These are phyloP conservation scores for Agapostemon virescens DNA, from an alignment of 2,888 invertebrate species.

Conservation along the genomic window DNA sequence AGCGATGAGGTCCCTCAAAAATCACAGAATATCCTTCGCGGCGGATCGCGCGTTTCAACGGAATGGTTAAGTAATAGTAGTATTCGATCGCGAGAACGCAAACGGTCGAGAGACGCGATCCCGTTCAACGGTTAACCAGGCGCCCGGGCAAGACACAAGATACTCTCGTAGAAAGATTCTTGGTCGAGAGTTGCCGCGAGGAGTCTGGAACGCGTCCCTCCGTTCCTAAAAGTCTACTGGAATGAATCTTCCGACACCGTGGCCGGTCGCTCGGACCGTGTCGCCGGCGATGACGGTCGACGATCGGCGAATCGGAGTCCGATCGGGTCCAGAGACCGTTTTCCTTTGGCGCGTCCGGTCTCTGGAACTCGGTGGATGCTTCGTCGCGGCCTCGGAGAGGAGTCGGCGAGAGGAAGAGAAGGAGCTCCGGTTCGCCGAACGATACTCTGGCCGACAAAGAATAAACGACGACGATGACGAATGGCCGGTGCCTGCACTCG, in stretches of 20 bases:
- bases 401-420: neutral
- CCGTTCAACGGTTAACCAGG: neutral
- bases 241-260: neutral
- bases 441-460: slow-evolving; percentile 7
- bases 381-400: neutral
- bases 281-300: neutral
- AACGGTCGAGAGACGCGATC: no score
- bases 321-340: neutral
- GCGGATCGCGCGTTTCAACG: slow-evolving; percentile 37
- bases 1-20: slow-evolving; percentile 54
- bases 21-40: slow-evolving; percentile 59
- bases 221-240: neutral
- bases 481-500: slow-evolving; percentile 56
- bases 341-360: neutral
- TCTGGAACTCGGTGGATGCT: neutral
- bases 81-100: neutral
- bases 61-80: slow-evolving; percentile 50
- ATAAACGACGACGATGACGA: slow-evolving; percentile 2
- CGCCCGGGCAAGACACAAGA: neutral
- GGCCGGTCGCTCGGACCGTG: neutral
- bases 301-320: neutral
- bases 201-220: neutral
- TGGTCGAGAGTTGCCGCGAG: neutral
- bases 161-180: neutral
- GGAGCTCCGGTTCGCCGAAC: neutral